These are phyloP conservation scores for Tinea semifulvella DNA, from an alignment of 2,888 invertebrate genomes.

Conservation along the genomic window DNA sequence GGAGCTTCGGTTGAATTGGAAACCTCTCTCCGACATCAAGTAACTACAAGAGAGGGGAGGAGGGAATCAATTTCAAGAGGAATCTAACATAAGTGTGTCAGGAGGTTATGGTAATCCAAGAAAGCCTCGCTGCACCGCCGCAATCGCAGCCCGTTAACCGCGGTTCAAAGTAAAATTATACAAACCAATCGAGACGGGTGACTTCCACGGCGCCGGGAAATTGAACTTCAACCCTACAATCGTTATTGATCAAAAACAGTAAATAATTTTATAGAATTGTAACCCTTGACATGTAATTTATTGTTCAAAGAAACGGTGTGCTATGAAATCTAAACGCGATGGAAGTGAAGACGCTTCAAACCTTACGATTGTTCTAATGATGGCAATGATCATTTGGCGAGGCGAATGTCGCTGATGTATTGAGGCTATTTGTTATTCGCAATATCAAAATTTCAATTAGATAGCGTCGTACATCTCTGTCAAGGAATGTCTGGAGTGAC, in stretches of 20 bases:
- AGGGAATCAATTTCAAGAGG: conserved; percentile 50
- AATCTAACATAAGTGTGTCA: conserved; percentile 47
- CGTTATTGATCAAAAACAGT: conserved; percentile 12
- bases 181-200: conserved; percentile 36
- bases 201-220: neutral
- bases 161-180: conserved; percentile 45
- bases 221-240: conserved; percentile 13
- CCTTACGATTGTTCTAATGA: conserved; percentile 7
- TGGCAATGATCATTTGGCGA: conserved; percentile 5
- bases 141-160: conserved; percentile 40
- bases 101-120: conserved; percentile 53
- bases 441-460: conserved; percentile 32
- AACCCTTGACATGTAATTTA: conserved; percentile 10
- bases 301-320: neutral
- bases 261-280: conserved; percentile 11
- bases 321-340: neutral
- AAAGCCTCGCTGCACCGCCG: conserved; percentile 24
- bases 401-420: conserved; percentile 6
- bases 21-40: conserved; percentile 8
- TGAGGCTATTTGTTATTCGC: conserved; percentile 10
- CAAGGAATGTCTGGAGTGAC: conserved; percentile 20
- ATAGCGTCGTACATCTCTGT: conserved; percentile 34
- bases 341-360: neutral
- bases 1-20: neutral
- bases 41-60: conserved; percentile 18